Base-by-base conservation (phyloP, 92 coral and sea anemone species). In the Chrysogorgia sp. region DNA sequence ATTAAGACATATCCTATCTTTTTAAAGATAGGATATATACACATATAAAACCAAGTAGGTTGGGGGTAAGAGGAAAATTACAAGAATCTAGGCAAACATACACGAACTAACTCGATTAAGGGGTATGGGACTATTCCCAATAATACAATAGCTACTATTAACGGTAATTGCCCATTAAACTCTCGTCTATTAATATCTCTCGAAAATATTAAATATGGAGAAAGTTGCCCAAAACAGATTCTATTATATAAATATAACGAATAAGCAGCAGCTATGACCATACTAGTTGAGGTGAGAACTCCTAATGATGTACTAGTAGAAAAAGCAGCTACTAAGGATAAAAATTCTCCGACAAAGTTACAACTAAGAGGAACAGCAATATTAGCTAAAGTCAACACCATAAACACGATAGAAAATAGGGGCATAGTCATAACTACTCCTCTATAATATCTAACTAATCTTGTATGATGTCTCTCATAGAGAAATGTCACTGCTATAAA, bases 321-420 rank as follows among this genome's bases (percentile, higher is more conserved):
- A 75, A 90, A 81, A 56, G 90, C 93, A 69, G 93, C 90, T 58
- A 86, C 63, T 68, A 89, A 80, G 34, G 93, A 89, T 70, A 89
- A 89, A 69, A 89, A 86, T 71, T 89, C 93, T 80, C 82, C 90
- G 34, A 89, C 90, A 89, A 90, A 90, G 69, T 90, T 90, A 83
- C 90, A 90, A 83, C 90, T 86, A 69, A 90, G 84, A 77, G 93
- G 93, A 64, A 90, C 64, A 37, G 85, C 93, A 76, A 90, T 90
- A 71, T 90, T 90, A 8, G 90, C 71, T 83, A 90, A 70, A 47
- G 88, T 86, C 69, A 90, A 87, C 50, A 90, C 69, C 71, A 90
- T 34, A 84, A 86, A 76, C 25, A 87, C 61, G 43, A 75, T 82
- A 83, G 82, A 86, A 87, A 90, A 90, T 61, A 90, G 55, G 31